These are phyloP conservation scores for Coenonympha glycerion DNA, from an alignment of 2,888 invertebrate genomes.

Conservation along the genomic window DNA sequence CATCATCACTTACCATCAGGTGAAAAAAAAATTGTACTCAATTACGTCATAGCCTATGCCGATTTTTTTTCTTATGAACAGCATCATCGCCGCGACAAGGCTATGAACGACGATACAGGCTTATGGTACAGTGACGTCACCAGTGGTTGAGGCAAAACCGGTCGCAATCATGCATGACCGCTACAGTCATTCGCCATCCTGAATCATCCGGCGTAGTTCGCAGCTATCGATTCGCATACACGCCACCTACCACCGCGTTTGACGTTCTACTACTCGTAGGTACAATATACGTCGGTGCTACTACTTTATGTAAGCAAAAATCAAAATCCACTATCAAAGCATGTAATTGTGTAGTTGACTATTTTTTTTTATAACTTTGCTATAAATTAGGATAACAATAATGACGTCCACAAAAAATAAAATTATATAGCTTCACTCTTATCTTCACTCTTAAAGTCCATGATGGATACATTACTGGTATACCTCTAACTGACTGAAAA, in stretches of 20 bases:
- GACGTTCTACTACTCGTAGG: background rate
- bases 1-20: too few relatives aligned
- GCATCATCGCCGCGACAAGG: slow-evolving; percentile 4
- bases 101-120: slow-evolving; percentile 37
- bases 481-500: too few relatives aligned
- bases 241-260: background rate
- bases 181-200: slow-evolving; percentile 58
- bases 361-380: background rate
- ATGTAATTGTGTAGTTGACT: too few relatives aligned
- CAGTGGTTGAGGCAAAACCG: slow-evolving; percentile 55
- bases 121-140: slow-evolving; percentile 54
- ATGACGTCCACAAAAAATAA: too few relatives aligned
- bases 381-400: too few relatives aligned
- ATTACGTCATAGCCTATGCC: background rate
- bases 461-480: too few relatives aligned
- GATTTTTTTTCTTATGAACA: background rate
- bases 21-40: background rate
- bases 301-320: too few relatives aligned
- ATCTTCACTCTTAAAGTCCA: too few relatives aligned
- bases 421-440: too few relatives aligned
- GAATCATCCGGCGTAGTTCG: slow-evolving; percentile 46
- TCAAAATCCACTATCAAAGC: too few relatives aligned
- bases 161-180: slow-evolving; percentile 60
- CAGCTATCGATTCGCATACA: slow-evolving; percentile 31
- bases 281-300: too few relatives aligned